phyloP scores from a whole-genome alignment of 2,113 vertebrate species.

The Megaceryle torquata region DNA sequence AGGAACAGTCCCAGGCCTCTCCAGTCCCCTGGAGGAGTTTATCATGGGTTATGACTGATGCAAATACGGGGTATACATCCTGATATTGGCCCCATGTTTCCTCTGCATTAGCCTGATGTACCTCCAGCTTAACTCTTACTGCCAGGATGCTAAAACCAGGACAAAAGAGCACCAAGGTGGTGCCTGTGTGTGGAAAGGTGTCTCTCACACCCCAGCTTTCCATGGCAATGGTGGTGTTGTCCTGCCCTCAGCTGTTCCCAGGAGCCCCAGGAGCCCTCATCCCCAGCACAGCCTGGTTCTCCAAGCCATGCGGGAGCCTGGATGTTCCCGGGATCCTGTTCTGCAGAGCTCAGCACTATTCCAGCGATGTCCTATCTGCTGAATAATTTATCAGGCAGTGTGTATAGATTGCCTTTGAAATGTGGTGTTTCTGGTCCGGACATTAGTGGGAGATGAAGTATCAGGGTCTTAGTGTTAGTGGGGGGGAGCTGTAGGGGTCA shows the following conservation, averaged over 20 bases:
- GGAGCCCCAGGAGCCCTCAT: not conserved
- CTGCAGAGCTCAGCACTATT: not conserved
- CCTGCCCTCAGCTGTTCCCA: not conserved
- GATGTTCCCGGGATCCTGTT: not conserved
- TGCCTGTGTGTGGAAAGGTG: not conserved
- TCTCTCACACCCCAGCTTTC: not conserved
- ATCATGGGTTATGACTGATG: not conserved
- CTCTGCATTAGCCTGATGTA: not conserved
- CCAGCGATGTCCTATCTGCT: not conserved
- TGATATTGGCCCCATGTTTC: not conserved
- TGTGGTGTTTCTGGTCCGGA: not conserved
- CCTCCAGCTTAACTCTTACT: not conserved
- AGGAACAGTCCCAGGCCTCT: not conserved
- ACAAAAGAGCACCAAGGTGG: rapidly evolving
- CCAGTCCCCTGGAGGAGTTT: not conserved
- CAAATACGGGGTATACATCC: rapidly evolving
- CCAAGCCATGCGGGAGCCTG: not conserved
- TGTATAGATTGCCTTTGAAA: not conserved
- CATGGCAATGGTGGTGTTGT: not conserved
- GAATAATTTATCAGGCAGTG: not conserved
- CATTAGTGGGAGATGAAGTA: not conserved
- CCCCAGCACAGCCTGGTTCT: not conserved
- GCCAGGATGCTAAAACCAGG: not conserved
- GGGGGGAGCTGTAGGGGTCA: not conserved
- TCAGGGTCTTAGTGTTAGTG: not conserved